Base-by-base conservation (phyloP, 2,113 vertebrate species). In the Anthoscopus minutus region DNA sequence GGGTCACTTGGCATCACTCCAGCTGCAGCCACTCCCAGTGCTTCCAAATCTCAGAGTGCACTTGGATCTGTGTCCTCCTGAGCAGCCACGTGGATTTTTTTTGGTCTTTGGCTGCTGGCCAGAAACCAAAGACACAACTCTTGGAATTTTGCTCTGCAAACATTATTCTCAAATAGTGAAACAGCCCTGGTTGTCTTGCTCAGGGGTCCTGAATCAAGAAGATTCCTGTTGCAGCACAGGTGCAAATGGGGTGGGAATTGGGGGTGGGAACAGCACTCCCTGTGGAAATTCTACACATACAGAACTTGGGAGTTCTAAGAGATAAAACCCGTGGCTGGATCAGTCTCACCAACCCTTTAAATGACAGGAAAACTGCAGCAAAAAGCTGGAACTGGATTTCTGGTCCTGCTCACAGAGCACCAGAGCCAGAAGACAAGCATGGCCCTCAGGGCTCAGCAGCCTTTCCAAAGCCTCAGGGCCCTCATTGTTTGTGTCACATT, bases 221-320 rank as follows among this genome's bases (percentile, higher is more conserved):
- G 10, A 4, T n/a, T 37, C 37, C 56, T 38, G 0, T 4, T 15
- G 47, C 31, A 24, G 48, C 10, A 38, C 4, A 17, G 2, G 3
- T 10, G 18, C 24, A 25, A 11, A 20, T 2, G 4, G 54, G 69
- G 37, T 33, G 30, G 62, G 67, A 47, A 10, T 0, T 5, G 16
- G 31, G 64, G 44, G 16, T 20, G 31, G 74, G 35, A 71, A 73
- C 79, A 76, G 73, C n/a, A 3, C 23, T 25, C 35, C 2, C 69
- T 35, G 2, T 44, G 38, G 66, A 7, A 24, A 31, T 50, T 12
- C 28, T 17, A 24, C 31, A 61, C 30, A 11, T 3, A 13, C 8
- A 89, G 48, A 19, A 31, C 54, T 23, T 48, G 21, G 31, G 35
- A 28, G 12, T 62, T 62, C 6, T 9, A 20, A 3, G 31, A 56